Evolutionary conservation across 2,113 vertebrate species (phyloP), one percentile per base, ranked within the genome.

Genomic region (Aegotheles bennettii): DNA sequence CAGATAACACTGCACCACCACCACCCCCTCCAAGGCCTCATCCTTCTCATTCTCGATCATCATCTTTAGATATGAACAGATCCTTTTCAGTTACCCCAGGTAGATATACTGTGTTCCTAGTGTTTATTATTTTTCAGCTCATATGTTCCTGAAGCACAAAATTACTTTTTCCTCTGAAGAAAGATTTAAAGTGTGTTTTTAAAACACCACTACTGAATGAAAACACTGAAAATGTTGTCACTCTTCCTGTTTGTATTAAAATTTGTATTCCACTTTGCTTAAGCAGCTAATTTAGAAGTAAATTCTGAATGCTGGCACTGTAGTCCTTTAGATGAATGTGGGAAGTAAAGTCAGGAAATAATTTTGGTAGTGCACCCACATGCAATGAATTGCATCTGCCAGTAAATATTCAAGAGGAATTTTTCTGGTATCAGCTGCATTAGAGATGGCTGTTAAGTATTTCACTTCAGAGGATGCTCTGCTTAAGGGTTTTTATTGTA

Each of bases 41-140:
- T 84, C 98, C 99, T 38, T 99, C 99, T 38, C 99, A 99, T 96
- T 99, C 99, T n/a, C 98, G 99, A 60, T 99, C 99, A 3, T 99
- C 99, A 4, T 99, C 99, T 64, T 98, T 99, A 96, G 99, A 99
- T 96, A 98, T 99, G 99, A 99, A 99, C 94, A 98, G 99, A 96
- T 99, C 98, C 94, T 99, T 99, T 87, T 94, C 99, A 18, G 97
- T 98, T 28, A 95, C 98, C 10, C 97, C 98, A 98, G 98, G 99
- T 99, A 97, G 40, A 89, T 74, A 84, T 14, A 20, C 47, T 40
- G 18, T 75, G 31, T 74, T 69, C 20, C 40, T 40, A n/a, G 13
- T 47, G 16, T 69, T 51, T 65, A 13, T 84, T 69, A 11, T 35
- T 75, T 90, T 86, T 80, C 28, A 70, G 19, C 26, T 57, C 5